Evolutionary conservation across 2,797 vertebrate genomes (phyloP), one percentile per base, ranked within the genome.

Genomic region (Serranus cabrilla): DNA sequence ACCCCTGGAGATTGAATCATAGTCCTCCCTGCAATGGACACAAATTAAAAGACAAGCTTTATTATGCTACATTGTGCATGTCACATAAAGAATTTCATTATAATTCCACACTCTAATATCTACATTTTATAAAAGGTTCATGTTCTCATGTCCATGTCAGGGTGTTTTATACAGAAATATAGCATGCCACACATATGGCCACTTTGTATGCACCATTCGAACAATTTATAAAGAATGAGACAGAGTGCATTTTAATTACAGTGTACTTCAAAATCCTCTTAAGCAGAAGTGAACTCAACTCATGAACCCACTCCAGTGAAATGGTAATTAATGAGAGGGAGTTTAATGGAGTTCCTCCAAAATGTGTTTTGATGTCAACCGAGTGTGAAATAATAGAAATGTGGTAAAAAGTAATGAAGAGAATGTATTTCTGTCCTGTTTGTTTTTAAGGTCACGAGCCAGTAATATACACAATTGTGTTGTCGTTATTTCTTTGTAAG

Each of bases 221-320:
- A 52, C 47, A 63, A 86, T 78, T 84, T 82, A 75, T 65, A 78
- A 89, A 85, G 79, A 76, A 74, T 68, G 74, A 82, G 64, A 78
- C 82, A 65, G 78, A 89, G 84, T 76, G 89, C 76, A 83, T 91
- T 93, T 92, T 92, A 92, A 93, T 93, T 91, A 90, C 58, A 77
- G 71, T 45, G 52, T 73, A 82, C 89, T 91, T 89, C 68, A 88
- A 82, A 90, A 91, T 85, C 74, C 89, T 92, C 87, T 90, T 89
- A 87, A 86, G 82, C 78, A 80, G 73, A 91, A 87, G 84, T 82
- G 63, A 92, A 88, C 81, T 87, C 79, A 85, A 78, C 82, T 89
- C 49, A 11, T 87, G 81, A 91, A 90, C 85, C 88, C 80, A 84
- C 89, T 90, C 83, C 67, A 81, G 37, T 66, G 55, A 84, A 87